Conservation (phyloP, 2,797 vertebrate genomes). For the Pseudochirops corinnae region DNA sequence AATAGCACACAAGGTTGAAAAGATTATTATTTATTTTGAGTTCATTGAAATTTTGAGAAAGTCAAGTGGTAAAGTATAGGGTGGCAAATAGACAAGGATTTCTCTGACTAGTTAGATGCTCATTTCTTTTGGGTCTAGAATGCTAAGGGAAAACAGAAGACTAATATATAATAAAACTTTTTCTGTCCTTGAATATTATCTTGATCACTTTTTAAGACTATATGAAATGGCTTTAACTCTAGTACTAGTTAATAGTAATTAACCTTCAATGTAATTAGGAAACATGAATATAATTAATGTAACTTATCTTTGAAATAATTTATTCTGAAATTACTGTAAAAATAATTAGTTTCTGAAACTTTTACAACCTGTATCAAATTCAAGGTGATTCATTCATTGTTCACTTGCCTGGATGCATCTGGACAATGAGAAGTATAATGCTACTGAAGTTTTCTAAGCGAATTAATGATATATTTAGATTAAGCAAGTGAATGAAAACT, state of each 20-base stretch:
- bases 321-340: neutral
- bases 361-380: constrained; percentile 12
- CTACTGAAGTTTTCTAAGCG: neutral
- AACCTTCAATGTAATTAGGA: constrained; percentile 24
- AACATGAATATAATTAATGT: neutral
- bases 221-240: constrained; percentile 35
- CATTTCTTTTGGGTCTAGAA: neutral
- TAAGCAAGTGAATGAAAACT: neutral
- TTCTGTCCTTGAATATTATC: constrained; percentile 9
- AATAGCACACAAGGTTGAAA: neutral
- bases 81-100: neutral
- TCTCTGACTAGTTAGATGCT: neutral
- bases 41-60: constrained; percentile 30
- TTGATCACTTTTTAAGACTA: constrained; percentile 23
- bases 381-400: constrained; percentile 18
- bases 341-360: constrained; percentile 8
- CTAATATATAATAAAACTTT: neutral
- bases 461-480: neutral
- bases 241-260: constrained; percentile 23
- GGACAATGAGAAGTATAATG: neutral
- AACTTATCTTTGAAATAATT: constrained; percentile 30
- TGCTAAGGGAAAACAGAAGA: neutral
- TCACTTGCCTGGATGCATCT: neutral
- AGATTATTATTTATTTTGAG: constrained; percentile 23
- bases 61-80: neutral